Conservation (phyloP, 2,888 invertebrate genomes). For the Amiota communis region DNA sequence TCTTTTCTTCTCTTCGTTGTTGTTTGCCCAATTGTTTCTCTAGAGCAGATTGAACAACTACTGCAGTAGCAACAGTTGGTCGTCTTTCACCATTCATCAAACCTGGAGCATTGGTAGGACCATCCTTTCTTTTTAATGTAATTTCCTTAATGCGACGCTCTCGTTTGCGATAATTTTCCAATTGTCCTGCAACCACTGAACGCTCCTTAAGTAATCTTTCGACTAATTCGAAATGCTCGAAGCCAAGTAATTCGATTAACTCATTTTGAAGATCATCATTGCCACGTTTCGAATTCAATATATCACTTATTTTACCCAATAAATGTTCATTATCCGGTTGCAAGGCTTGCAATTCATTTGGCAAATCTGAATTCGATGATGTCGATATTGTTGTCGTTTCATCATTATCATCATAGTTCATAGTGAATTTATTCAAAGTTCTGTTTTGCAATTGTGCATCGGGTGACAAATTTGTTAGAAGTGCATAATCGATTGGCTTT, state of each 20-base stretch:
- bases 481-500: conserved; percentile 43
- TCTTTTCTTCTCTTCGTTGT: conserved; percentile 89
- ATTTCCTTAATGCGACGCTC: conserved; percentile 61
- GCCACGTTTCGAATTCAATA: conserved; percentile 77
- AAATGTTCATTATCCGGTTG: conserved; percentile 58
- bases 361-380: conserved; percentile 41
- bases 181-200: conserved; percentile 73
- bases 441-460: conserved; percentile 52
- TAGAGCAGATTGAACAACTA: conserved; percentile 87
- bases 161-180: conserved; percentile 64
- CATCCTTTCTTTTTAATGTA: conserved; percentile 49
- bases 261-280: conserved; percentile 85
- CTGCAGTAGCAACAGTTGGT: conserved; percentile 85
- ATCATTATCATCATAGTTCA: conserved; percentile 52
- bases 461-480: conserved; percentile 61
- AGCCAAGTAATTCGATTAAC: conserved; percentile 89
- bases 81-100: conserved; percentile 49
- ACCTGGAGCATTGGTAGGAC: not conserved
- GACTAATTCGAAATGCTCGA: conserved; percentile 86
- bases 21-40: conserved; percentile 86
- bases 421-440: conserved; percentile 53
- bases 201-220: conserved; percentile 80
- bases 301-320: conserved; percentile 69
- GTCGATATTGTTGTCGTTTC: conserved; percentile 19
- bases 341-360: conserved; percentile 55